These are phyloP conservation scores for Buathra laborator DNA, from an alignment of 2,888 invertebrate genomes.

Conservation along the genomic window DNA sequence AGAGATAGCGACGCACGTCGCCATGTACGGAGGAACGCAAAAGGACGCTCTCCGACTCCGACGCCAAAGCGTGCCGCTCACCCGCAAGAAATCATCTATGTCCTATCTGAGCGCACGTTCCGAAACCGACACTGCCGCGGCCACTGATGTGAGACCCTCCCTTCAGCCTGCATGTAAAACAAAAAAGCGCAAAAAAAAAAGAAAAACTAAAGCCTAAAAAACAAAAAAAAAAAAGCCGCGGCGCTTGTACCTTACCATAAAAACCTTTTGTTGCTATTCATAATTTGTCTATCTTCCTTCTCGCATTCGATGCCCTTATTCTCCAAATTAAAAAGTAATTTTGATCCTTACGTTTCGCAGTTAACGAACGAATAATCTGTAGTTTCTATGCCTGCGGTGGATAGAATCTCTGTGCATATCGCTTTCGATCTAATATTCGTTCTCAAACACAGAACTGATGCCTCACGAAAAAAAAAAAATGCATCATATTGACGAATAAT, in stretches of 20 bases:
- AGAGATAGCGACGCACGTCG: slow-evolving; percentile 87
- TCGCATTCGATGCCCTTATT: not conserved
- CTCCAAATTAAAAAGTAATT: slow-evolving; percentile 1
- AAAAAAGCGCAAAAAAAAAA: slow-evolving; percentile 32
- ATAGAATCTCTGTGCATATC: slow-evolving; percentile 18
- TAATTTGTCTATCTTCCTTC: slow-evolving; percentile 7
- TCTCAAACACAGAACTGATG: slow-evolving; percentile 3
- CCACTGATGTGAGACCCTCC: slow-evolving; percentile 83
- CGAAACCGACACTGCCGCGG: slow-evolving; percentile 83
- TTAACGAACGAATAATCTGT: slow-evolving; percentile 21
- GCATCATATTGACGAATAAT: not conserved
- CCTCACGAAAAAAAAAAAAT: not conserved
- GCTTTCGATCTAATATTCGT: slow-evolving; percentile 16
- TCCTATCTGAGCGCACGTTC: slow-evolving; percentile 84
- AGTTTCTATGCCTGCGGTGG: slow-evolving; percentile 9
- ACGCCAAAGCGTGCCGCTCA: slow-evolving; percentile 83
- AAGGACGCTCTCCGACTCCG: slow-evolving; percentile 83
- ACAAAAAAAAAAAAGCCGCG: slow-evolving; percentile 7
- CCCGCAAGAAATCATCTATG: slow-evolving; percentile 85
- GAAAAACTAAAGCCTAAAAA: slow-evolving; percentile 22
- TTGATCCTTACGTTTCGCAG: slow-evolving; percentile 9
- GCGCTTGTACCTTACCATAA: slow-evolving; percentile 15
- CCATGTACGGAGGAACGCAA: slow-evolving; percentile 83
- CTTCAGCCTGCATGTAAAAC: slow-evolving; percentile 76
- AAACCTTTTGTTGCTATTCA: slow-evolving; percentile 35